Evolutionary conservation across 2,797 vertebrate species (phyloP), one percentile per base, ranked within the genome.

Genomic region (Sphenodon punctatus): DNA sequence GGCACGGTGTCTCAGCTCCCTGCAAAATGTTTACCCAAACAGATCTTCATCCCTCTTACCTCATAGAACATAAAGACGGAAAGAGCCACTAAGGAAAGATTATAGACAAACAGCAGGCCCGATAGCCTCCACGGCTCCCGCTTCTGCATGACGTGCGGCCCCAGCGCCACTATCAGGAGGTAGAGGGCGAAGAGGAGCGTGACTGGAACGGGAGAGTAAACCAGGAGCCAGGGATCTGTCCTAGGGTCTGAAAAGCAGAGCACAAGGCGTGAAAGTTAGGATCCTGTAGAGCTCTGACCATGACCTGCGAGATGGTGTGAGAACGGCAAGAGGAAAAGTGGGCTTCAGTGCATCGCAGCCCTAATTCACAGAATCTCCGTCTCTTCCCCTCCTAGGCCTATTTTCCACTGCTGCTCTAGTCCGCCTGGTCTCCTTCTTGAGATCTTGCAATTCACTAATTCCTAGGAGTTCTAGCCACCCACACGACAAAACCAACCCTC

Each of bases 51-150:
- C n/a, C n/a, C n/a, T 2, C 87, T 91, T 85, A 97, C 97, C 97
- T 97, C 95, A 0, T 93, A 85, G 87, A 96, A 96, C 94, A 96
- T 93, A 80, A 95, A 96, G 53, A 82, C 91, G 1, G 95, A 96
- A 36, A 97, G 82, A 51, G 78, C 85, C 32, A 96, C 94, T 93
- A 95, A 95, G 53, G 84, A 11, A 13, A 96, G 94, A 82, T 92
- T 95, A 75, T 95, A 96, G 86, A 93, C 7, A 1, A 95, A 80
- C 20, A 97, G 94, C 2, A 93, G 49, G 5, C 39, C 30, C 82
- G 59, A 92, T 65, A 97, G 93, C 61, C 95, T 90, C 63, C 95
- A 75, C 0, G 82, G 80, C 45, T 95, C 78, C 60, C 65, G 32
- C 49, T 51, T 45, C 60, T 60, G 86, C 94, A 93, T 93, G 74